Evolutionary conservation across 2,797 vertebrate species (phyloP).

Genomic region (Notolabrus celidotus): DNA sequence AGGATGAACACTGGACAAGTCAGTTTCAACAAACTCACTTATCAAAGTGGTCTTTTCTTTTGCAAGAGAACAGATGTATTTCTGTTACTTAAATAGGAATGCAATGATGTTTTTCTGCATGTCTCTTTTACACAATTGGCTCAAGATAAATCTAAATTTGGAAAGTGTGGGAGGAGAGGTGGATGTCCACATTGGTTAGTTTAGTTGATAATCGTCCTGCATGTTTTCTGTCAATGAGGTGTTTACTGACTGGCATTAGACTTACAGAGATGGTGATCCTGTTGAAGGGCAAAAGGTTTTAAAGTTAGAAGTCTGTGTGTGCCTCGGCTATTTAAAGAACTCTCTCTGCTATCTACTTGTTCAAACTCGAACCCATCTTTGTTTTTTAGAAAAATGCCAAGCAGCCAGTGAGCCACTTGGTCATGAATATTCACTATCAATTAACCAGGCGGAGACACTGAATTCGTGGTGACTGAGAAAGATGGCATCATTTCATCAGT

Average conservation of each 20-base stretch:
- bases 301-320: not conserved
- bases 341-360: constrained; percentile 7
- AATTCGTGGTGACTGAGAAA: constrained; percentile 34
- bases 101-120: not conserved
- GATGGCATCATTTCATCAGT: constrained; percentile 42
- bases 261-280: constrained; percentile 15
- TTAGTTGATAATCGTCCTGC: not conserved
- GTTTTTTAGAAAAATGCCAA: constrained; percentile 44
- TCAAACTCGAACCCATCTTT: constrained; percentile 19
- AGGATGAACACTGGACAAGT: not conserved
- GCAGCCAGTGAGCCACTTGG: constrained; percentile 8
- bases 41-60: not conserved
- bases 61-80: not conserved
- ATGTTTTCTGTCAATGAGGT: constrained; percentile 1
- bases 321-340: constrained; percentile 1
- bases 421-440: constrained; percentile 53
- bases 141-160: not conserved
- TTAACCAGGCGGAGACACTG: constrained; percentile 22
- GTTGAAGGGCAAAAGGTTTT: constrained; percentile 38
- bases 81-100: not conserved
- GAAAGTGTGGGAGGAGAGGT: not conserved
- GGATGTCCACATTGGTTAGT: not conserved
- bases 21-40: not conserved
- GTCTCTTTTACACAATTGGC: not conserved
- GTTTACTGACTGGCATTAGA: constrained; percentile 14